Evolutionary conservation across 2,113 vertebrate genomes (phyloP).

Genomic region (Pionites leucogaster): DNA sequence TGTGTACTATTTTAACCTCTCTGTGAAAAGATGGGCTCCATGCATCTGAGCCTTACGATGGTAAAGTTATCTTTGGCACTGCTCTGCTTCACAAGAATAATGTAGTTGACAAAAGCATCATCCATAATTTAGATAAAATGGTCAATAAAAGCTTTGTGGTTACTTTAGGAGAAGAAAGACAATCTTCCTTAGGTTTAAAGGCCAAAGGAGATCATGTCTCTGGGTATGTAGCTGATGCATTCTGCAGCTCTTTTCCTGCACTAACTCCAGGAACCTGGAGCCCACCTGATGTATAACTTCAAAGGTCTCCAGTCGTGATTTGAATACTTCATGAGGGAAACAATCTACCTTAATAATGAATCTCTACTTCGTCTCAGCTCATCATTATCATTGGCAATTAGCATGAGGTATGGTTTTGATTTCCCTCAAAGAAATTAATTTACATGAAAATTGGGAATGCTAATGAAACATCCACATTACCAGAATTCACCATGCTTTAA

Average conservation of each 20-base stretch:
- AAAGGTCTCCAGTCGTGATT: neutral
- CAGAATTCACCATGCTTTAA: neutral
- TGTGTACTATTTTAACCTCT: neutral
- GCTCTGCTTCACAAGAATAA: neutral
- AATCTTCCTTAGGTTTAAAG: neutral
- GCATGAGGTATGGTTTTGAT: neutral
- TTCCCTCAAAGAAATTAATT: conserved; percentile 37
- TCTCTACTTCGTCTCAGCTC: neutral
- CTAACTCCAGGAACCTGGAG: neutral
- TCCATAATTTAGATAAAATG: neutral
- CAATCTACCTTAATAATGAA: neutral
- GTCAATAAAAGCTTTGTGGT: neutral
- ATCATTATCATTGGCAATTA: neutral
- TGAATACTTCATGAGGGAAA: neutral
- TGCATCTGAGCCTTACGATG: neutral
- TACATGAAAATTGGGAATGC: neutral
- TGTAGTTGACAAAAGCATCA: neutral
- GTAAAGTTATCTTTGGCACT: neutral
- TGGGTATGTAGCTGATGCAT: neutral
- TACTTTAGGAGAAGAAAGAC: neutral
- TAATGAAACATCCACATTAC: neutral
- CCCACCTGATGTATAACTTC: rapidly evolving
- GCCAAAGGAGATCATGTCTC: neutral
- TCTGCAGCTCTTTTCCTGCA: neutral
- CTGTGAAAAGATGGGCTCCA: neutral